These are phyloP conservation scores for Dermatemys mawii DNA, from an alignment of 2,113 vertebrate genomes.

Conservation along the genomic window DNA sequence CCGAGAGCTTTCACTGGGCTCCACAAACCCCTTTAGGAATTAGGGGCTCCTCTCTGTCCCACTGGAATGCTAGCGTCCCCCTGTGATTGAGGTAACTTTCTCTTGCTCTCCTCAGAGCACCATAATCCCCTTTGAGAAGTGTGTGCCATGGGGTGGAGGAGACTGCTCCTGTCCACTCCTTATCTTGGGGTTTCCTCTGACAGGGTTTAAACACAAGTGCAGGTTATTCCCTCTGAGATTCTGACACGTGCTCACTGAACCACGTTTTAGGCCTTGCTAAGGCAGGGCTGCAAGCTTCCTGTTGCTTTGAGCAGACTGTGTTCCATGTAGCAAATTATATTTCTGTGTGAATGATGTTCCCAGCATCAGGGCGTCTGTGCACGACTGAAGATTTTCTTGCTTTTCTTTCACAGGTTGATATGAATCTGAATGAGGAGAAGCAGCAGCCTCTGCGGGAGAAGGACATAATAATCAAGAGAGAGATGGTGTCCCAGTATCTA, in stretches of 20 bases:
- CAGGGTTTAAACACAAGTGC: not conserved
- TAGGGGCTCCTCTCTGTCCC: not conserved
- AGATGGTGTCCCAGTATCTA: constrained; percentile 90
- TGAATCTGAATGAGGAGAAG: constrained; percentile 91
- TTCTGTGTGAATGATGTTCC: not conserved
- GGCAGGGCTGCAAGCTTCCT: not conserved
- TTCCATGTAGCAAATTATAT: not conserved
- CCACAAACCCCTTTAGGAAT: not conserved
- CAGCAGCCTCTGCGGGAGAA: constrained; percentile 86
- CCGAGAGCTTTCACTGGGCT: not conserved
- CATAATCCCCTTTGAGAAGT: not conserved
- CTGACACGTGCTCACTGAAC: not conserved
- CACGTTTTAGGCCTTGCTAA: not conserved
- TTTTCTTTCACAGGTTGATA: constrained; percentile 81
- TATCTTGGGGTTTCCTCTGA: not conserved
- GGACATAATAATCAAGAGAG: constrained; percentile 86
- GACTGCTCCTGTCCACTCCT: not conserved
- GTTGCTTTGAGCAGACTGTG: not conserved
- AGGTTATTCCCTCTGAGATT: not conserved
- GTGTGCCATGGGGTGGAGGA: not conserved
- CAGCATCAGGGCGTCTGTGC: not conserved
- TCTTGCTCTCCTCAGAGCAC: not conserved
- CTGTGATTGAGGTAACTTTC: not conserved
- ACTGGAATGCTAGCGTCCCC: not conserved
- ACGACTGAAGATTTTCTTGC: not conserved